Conservation (phyloP, 53 echinoderm and acorn worm species). For the Holothuria leucospilota region DNA sequence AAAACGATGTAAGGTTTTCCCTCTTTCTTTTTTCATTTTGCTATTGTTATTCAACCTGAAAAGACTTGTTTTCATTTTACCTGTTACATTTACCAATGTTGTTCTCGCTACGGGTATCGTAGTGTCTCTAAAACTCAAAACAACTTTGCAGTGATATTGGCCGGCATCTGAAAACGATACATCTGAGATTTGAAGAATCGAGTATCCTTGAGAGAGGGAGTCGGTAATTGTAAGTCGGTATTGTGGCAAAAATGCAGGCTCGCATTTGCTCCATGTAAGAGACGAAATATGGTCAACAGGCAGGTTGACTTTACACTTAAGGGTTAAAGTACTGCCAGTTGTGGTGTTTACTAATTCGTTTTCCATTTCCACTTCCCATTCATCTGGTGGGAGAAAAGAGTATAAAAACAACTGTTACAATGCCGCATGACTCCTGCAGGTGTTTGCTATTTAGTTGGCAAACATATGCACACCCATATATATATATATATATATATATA, state of each 20-base stretch:
- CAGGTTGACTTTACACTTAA: background rate
- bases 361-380: background rate
- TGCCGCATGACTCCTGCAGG: too few species aligned
- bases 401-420: too few species aligned
- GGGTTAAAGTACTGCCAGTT: background rate
- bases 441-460: too few species aligned
- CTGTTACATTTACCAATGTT: too few species aligned
- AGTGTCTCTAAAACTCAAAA: background rate
- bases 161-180: background rate
- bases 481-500: too few species aligned
- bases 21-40: too few species aligned
- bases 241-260: background rate
- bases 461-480: too few species aligned
- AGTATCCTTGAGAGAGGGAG: slow-evolving; percentile 2
- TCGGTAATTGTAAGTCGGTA: background rate
- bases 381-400: background rate
- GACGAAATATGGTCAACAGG: background rate
- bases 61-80: too few species aligned
- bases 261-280: background rate
- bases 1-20: too few species aligned
- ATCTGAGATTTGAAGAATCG: background rate
- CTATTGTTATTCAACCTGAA: too few species aligned
- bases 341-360: background rate
- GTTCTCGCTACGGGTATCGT: too few species aligned
- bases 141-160: background rate